Evolutionary conservation across 2,888 invertebrate genomes (phyloP), one percentile per base, ranked within the genome.

Genomic region (Acheta domesticus): DNA sequence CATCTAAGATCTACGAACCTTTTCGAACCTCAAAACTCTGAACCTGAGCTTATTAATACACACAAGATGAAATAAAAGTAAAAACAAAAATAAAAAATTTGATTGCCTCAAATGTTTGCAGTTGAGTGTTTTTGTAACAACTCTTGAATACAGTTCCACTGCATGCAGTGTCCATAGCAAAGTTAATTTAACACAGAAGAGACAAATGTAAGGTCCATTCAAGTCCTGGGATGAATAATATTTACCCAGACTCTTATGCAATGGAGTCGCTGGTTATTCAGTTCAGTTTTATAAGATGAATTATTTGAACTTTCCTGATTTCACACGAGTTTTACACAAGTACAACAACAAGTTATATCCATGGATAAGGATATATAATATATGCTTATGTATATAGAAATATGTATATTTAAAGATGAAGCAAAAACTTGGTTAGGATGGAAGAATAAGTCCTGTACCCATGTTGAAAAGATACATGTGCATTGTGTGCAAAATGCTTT

Each of bases 251-350:
- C 36, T 36, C 36, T 8, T 36, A 62, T 62, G 62, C 62, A 62
- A 62, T 62, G 62, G 62, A 62, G 62, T 62, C 62, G 14, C 62
- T 62, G 62, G 62, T 62, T 62, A 62, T 62, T 19, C n/a, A 62
- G n/a, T 62, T 62, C n/a, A n/a, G 36, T 36, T 62, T 62, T 62
- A 62, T 19, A 62, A 62, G 62, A 62, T 62, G 62, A 62, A 62
- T 62, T 62, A 62, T 62, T 62, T 62, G 62, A 62, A 62, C 62
- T 62, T 62, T n/a, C 62, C 62, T 11, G 62, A 62, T 19, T 62
- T n/a, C 62, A 62, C 62, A 62, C 62, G 62, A n/a, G 62, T 62
- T 62, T 62, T 62, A 62, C 62, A 62, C 62, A 62, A 62, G 62
- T 62, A 62, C 62, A 62, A 62, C 62, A 62, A 62, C 62, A n/a